Evolutionary conservation across 2,113 vertebrate species (phyloP).

Genomic region (Tragelaphus strepsiceros): DNA sequence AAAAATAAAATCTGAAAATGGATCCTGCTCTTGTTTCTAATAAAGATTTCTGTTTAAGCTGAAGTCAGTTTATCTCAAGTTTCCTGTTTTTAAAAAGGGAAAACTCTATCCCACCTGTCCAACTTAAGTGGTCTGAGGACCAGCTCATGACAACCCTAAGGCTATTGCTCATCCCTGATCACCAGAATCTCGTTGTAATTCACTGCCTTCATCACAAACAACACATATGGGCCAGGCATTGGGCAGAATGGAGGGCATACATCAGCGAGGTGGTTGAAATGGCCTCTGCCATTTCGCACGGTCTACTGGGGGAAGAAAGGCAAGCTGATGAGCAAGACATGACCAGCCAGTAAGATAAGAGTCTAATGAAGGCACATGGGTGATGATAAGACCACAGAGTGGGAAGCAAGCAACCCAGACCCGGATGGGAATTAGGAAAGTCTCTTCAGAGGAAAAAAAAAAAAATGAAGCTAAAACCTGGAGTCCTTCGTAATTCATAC

Average conservation of each 20-base stretch:
- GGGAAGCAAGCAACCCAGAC: not conserved
- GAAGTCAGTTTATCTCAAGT: not conserved
- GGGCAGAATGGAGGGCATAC: not conserved
- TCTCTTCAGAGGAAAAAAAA: not conserved
- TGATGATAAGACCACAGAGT: not conserved
- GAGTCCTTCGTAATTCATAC: not conserved
- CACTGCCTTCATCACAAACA: not conserved
- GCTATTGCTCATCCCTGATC: not conserved
- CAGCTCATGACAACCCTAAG: not conserved
- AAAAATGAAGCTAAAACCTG: not conserved
- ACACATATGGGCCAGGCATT: not conserved
- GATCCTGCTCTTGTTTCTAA: not conserved
- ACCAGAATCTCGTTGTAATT: not conserved
- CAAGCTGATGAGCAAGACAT: not conserved
- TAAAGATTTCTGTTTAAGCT: constrained; percentile 17
- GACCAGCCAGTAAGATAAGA: not conserved
- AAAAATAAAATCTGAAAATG: constrained; percentile 26
- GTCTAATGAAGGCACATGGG: not conserved
- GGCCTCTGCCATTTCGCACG: not conserved
- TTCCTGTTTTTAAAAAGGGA: not conserved
- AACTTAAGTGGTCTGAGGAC: not conserved
- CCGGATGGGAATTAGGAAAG: not conserved
- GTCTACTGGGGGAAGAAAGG: not conserved
- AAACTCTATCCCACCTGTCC: not conserved
- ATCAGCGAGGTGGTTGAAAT: not conserved